Evolutionary conservation across 35 echinoderm and acorn worm species (phyloP), one percentile per base, ranked within the genome.

Genomic region (Diadema setosum): DNA sequence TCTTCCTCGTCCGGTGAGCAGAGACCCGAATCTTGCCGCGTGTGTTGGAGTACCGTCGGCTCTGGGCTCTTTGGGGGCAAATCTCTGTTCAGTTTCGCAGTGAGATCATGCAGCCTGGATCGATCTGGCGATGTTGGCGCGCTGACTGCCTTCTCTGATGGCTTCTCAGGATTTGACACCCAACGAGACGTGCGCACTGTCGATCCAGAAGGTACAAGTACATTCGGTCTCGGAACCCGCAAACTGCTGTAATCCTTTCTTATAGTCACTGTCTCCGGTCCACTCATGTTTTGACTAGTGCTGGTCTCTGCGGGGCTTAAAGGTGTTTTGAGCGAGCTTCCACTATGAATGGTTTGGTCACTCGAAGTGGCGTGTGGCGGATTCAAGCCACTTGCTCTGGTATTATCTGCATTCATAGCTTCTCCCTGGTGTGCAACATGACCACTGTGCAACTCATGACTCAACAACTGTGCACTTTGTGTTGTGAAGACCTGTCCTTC

Each of bases 171-270:
- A 34, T 39, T 30, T 14, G 58, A 70, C 55, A 41, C 60, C 63
- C 81, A 83, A 26, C 55, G 39, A 35, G 80, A 65, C 18, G 44
- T 69, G 44, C 80, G 23, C 40, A 59, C 43, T 50, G 42, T 41
- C 15, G 59, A 44, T 67, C 48, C 59, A 16, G 39, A 42, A 21
- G 81, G 33, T 32, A 46, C 81, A 32, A 83, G 58, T 27, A 90
- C 55, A 73, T 41, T 86, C 23, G 83, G 83, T 37, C 88, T 83
- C 20, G 56, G 56, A 11, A 90, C 44, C 41, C 61, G 58, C 32
- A 90, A 82, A 40, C 80, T 90, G 61, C 60, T 90, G 39, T 83
- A 90, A 73, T 90, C 88, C 88, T 83, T 82, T 20, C 88, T 57
- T 36, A 90, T 82, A 17, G 81, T 42, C 21, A 90, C 63, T 29